A percentile compares a stretch with the other conserved stretches of the same genome.
Conservation (phyloP, 1,140 invertebrate genomes). For the Charaxes varanes region DNA sequence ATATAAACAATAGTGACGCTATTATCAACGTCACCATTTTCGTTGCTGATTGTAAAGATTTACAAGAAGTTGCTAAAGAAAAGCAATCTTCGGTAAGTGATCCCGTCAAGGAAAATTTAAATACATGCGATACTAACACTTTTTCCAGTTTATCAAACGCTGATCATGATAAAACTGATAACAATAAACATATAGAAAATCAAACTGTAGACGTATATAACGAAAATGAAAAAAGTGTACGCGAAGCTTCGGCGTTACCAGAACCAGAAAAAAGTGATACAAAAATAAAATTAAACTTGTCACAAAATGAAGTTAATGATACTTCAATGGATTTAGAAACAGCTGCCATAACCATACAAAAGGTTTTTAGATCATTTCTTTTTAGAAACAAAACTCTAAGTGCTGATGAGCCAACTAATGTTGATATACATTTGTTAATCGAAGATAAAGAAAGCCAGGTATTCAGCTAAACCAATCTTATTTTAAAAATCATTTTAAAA, state of each 20-base stretch:
- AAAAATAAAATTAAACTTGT: slow-evolving; percentile 8
- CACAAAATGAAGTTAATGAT: slow-evolving; percentile 11
- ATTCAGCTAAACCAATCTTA: background rate
- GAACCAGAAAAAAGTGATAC: background rate
- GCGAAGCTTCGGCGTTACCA: background rate
- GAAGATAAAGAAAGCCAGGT: slow-evolving; percentile 41
- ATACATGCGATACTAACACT: too few relatives aligned
- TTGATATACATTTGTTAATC: slow-evolving; percentile 41
- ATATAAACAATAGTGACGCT: too few relatives aligned
- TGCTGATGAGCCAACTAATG: slow-evolving; percentile 44
- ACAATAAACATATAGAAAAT: too few relatives aligned
- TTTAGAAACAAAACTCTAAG: slow-evolving; percentile 61
- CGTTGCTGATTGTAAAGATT: too few relatives aligned
- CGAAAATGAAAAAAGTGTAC: background rate
- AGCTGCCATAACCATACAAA: slow-evolving; percentile 64
- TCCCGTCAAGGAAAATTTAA: too few relatives aligned
- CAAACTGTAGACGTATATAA: too few relatives aligned
- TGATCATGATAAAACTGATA: too few relatives aligned
- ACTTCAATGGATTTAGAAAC: slow-evolving; percentile 60
- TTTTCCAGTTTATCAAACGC: too few relatives aligned
- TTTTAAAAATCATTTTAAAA: background rate
- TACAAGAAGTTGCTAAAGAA: too few relatives aligned
- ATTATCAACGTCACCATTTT: too few relatives aligned
- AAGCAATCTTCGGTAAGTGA: too few relatives aligned
- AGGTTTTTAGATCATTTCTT: slow-evolving; percentile 61